Percentiles rank a stretch among this genome's conserved stretches.
Conservation (phyloP, 2,113 vertebrate species). For the Theristicus caerulescens region DNA sequence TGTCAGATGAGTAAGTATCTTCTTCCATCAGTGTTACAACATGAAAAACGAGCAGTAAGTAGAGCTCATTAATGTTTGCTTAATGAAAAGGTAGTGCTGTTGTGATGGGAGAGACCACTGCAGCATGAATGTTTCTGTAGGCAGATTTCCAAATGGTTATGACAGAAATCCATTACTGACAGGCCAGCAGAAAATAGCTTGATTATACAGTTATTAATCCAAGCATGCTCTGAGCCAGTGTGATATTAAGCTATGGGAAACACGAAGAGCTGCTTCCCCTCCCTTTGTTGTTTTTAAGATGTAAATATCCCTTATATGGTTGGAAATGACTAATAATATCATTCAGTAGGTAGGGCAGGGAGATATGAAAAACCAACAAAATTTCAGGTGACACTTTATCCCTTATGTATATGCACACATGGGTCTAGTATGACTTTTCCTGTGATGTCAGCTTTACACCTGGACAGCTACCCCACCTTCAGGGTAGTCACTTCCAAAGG, state of each 20-base stretch:
- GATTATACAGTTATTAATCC: background rate
- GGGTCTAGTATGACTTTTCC: background rate
- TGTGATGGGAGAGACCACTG: conserved; percentile 4
- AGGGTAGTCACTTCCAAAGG: background rate
- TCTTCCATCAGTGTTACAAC: background rate
- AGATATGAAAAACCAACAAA: background rate
- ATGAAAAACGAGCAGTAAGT: background rate
- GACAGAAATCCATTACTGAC: conserved; percentile 15
- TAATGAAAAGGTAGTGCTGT: conserved; percentile 26
- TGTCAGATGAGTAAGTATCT: conserved; percentile 83
- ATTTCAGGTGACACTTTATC: background rate
- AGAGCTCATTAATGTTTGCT: background rate
- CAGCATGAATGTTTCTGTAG: background rate
- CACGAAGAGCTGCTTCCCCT: background rate
- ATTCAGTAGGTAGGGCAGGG: background rate
- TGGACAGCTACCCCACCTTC: background rate
- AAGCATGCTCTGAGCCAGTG: background rate
- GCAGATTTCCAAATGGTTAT: background rate
- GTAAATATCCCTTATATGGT: background rate
- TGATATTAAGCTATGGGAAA: background rate
- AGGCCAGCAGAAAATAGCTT: conserved; percentile 25
- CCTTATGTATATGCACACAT: background rate
- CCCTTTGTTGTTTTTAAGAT: background rate
- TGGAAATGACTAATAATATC: background rate
- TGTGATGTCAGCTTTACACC: background rate